Evolutionary conservation across 2,113 vertebrate genomes (phyloP), one percentile per base, ranked within the genome.

Genomic region (Nanorana parkeri): DNA sequence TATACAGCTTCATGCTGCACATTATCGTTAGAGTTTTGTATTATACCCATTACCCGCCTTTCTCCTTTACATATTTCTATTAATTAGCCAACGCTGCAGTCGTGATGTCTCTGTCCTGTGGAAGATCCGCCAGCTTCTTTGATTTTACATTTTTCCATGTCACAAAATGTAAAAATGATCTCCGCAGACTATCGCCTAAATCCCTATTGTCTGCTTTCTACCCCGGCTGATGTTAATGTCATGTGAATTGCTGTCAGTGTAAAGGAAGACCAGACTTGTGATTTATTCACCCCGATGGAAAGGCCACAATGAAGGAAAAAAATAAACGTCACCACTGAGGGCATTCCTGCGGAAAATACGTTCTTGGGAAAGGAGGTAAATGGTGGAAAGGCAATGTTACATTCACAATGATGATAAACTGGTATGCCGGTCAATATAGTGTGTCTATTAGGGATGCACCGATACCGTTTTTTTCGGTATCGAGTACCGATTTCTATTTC

Each of bases 171-270:
- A 61, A 16, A 36, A 54, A 72, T 72, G 17, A 79, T 79, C 73
- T 81, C n/a, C 5, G 3, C 68, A 72, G 58, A 17, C 26, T 23
- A 64, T 72, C 54, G 78, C 78, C 68, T n/a, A 58, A 73, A 63
- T 71, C 68, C 58, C 54, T 20, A 47, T 47, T 67, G 51, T 68
- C 64, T 60, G 51, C 65, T 58, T 20, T 21, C 41, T 17, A 21
- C 36, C 36, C 52, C 15, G 16, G 68, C 58, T 81, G 77, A 81
- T 32, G 78, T 21, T 81, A 72, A 81, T 64, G 32, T 29, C 78
- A 72, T 81, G 66, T 71, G 78, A 81, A 26, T 71, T 60, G 11
- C 47, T 71, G 36, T 72, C 67, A 61, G 17, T 61, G 56, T 60
- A 72, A 52, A 63, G 67, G 78, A 71, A 21, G 17, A 19, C 24